These are phyloP conservation scores for Brachypodius melanocephalos DNA, from an alignment of 2,113 vertebrate species.

Conservation along the genomic window DNA sequence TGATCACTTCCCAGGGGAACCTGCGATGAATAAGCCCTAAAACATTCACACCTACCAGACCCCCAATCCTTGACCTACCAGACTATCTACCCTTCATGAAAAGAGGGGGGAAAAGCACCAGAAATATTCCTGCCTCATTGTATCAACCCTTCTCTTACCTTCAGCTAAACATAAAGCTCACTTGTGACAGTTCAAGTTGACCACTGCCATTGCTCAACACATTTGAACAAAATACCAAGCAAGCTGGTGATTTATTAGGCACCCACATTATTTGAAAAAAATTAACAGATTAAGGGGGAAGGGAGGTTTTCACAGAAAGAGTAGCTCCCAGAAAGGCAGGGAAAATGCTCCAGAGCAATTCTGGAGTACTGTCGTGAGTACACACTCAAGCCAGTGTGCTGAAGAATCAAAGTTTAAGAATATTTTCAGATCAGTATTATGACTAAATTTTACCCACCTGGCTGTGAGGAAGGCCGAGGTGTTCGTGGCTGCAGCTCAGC, in stretches of 20 bases:
- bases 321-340: background rate
- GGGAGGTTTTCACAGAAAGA: background rate
- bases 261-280: background rate
- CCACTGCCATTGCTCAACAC: background rate
- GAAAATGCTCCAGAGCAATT: background rate
- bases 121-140: background rate
- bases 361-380: background rate
- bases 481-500: conserved; percentile 88
- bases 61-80: background rate
- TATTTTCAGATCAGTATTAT: background rate
- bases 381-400: background rate
- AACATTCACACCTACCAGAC: background rate
- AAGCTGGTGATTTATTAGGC: background rate
- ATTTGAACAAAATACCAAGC: background rate
- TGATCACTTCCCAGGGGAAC: background rate
- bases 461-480: conserved; percentile 84
- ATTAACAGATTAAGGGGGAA: background rate
- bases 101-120: background rate
- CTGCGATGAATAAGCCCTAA: background rate
- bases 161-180: background rate
- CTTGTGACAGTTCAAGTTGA: background rate
- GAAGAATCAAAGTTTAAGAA: background rate
- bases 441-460: conserved; percentile 77
- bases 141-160: background rate
- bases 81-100: background rate